Percentiles rank a stretch among this genome's conserved stretches.
These are phyloP conservation scores for Anthonomus grandis DNA, from an alignment of 1,140 invertebrate species.

Conservation along the genomic window DNA sequence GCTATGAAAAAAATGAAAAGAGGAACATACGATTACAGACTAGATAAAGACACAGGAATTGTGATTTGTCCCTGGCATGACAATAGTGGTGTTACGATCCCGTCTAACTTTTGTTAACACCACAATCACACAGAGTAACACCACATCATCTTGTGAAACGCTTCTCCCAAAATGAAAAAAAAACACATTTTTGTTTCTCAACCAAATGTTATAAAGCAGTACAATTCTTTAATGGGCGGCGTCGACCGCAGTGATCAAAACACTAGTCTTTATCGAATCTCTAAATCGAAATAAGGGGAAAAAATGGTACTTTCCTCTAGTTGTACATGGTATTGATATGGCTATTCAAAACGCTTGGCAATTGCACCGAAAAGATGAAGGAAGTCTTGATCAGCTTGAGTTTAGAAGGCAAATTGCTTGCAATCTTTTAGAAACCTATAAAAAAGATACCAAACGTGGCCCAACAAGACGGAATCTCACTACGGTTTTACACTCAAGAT, in stretches of 20 bases:
- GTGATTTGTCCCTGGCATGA: slow-evolving; percentile 30
- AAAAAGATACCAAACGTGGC: no score
- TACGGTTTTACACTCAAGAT: no score
- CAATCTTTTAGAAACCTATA: slow-evolving; percentile 4
- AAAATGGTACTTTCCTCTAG: slow-evolving; percentile 38
- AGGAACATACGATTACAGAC: slow-evolving; percentile 9
- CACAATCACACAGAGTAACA: slow-evolving; percentile 20
- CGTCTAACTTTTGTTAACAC: slow-evolving; percentile 15
- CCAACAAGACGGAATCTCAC: no score
- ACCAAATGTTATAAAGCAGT: slow-evolving; percentile 38
- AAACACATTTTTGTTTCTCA: slow-evolving; percentile 40
- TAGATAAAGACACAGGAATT: slow-evolving; percentile 21
- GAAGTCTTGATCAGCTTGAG: slow-evolving; percentile 17
- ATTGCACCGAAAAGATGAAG: slow-evolving; percentile 27
- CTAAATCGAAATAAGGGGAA: slow-evolving; percentile 21
- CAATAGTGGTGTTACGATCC: slow-evolving; percentile 34
- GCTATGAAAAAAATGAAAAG: slow-evolving; percentile 9
- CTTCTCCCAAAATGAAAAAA: slow-evolving; percentile 36
- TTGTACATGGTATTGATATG: slow-evolving; percentile 38
- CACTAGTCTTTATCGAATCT: slow-evolving; percentile 17
- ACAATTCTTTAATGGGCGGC: slow-evolving; percentile 42
- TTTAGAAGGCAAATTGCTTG: slow-evolving; percentile 19
- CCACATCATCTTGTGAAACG: slow-evolving; percentile 39
- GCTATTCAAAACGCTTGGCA: slow-evolving; percentile 42
- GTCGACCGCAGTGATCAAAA: slow-evolving; percentile 33